A percentile compares a stretch with the other conserved stretches of the same genome.
phyloP scores from a whole-genome alignment of 2,797 vertebrate genomes.

The Octomys mimax region DNA sequence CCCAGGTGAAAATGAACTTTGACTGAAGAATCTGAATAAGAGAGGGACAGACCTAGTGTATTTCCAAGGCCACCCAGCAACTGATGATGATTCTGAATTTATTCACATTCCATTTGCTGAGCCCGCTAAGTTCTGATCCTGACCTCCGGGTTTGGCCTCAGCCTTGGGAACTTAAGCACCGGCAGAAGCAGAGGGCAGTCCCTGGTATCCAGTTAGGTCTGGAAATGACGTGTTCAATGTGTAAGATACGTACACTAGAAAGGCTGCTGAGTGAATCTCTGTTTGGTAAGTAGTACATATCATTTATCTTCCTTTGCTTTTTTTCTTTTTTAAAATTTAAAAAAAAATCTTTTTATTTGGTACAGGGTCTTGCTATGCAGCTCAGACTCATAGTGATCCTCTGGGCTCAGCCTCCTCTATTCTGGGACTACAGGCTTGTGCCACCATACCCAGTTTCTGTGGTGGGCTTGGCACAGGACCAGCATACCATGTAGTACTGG shows the following conservation, averaged over 20 bases:
- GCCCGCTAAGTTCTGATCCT: background rate
- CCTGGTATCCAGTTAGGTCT: background rate
- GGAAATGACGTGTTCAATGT: background rate
- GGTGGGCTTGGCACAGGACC: too few species aligned
- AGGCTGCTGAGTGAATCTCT: background rate
- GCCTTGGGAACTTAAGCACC: background rate
- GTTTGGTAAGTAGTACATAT: background rate
- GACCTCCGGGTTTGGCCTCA: background rate
- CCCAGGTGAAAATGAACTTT: background rate
- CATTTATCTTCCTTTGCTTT: constrained; percentile 32
- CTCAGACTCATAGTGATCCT: too few species aligned
- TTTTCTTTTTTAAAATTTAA: background rate
- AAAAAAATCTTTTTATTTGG: too few species aligned
- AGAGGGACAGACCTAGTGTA: background rate
- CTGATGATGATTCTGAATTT: background rate
- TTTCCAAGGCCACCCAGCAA: constrained; percentile 31
- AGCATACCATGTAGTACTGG: too few species aligned
- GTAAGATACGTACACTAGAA: background rate
- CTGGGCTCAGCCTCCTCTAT: too few species aligned
- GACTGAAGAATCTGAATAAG: constrained; percentile 1
- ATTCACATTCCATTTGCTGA: constrained; percentile 3
- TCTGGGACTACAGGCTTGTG: too few species aligned
- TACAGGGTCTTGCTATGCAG: too few species aligned
- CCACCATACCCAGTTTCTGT: too few species aligned
- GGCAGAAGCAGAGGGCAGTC: background rate